Conservation (phyloP, 2,888 invertebrate genomes). For the Coleophora flavipennella region DNA sequence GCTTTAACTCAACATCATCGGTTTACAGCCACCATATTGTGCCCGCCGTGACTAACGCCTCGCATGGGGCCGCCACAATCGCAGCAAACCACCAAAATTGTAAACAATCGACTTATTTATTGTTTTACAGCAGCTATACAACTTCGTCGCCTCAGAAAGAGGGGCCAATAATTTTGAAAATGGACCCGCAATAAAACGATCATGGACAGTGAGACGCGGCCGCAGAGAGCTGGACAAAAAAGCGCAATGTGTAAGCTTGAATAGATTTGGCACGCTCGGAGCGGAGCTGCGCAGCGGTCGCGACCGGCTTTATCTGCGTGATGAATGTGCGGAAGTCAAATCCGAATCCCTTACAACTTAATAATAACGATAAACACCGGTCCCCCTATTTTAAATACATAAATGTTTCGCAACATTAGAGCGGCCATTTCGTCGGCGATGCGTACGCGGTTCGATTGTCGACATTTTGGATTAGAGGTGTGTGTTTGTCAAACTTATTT, state of each 20-base stretch:
- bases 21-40: conserved; percentile 34
- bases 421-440: conserved; percentile 53
- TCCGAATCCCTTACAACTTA: conserved; percentile 57
- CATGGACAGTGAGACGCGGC: conserved; percentile 39
- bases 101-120: conserved; percentile 64
- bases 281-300: conserved; percentile 17
- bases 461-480: conserved; percentile 41
- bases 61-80: conserved; percentile 49
- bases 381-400: conserved; percentile 55
- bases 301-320: conserved; percentile 40
- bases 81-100: conserved; percentile 41
- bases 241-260: conserved; percentile 23
- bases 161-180: conserved; percentile 49
- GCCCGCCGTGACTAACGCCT: conserved; percentile 34
- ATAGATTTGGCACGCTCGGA: conserved; percentile 56
- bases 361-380: conserved; percentile 63
- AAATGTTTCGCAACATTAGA: conserved; percentile 61
- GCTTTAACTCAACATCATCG: conserved; percentile 44
- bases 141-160: conserved; percentile 48
- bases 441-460: conserved; percentile 42
- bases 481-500: conserved; percentile 58
- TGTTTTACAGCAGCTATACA: conserved; percentile 66
- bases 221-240: conserved; percentile 11
- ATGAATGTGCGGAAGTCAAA: conserved; percentile 63
- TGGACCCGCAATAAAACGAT: conserved; percentile 64